Conservation (phyloP, 2,797 vertebrate genomes). For the Pagetopsis macropterus region DNA sequence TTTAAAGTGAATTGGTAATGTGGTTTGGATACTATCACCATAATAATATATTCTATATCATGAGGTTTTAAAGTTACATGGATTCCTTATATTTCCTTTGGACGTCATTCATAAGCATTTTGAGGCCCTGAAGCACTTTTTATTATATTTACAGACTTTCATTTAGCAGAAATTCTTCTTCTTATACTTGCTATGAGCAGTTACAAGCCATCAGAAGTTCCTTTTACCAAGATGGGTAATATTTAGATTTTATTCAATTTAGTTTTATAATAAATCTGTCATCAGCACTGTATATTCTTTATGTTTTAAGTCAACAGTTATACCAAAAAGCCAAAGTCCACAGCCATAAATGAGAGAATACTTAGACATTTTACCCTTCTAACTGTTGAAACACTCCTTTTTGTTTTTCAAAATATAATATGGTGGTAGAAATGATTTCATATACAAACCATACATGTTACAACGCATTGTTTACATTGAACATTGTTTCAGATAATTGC, state of each 20-base stretch:
- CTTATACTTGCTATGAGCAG: background rate
- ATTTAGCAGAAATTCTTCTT: conserved; percentile 16
- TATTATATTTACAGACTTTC: conserved; percentile 25
- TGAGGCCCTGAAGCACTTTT: conserved; percentile 45
- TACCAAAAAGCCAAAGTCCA: conserved; percentile 67
- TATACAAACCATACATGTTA: conserved; percentile 26
- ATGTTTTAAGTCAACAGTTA: conserved; percentile 40
- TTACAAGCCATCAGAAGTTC: conserved; percentile 1
- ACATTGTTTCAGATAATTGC: conserved; percentile 28
- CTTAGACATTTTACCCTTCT: conserved; percentile 7
- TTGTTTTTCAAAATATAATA: conserved; percentile 25
- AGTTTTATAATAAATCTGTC: conserved; percentile 20
- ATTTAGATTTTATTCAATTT: conserved; percentile 15
- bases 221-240: background rate
- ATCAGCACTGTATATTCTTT: conserved; percentile 31
- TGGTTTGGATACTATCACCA: conserved; percentile 12
- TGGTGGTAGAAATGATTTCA: conserved; percentile 11
- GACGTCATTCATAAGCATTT: conserved; percentile 32
- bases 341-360: conserved; percentile 53
- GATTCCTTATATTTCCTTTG: conserved; percentile 14
- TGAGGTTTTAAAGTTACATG: conserved; percentile 10
- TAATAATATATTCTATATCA: conserved; percentile 7
- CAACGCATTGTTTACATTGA: conserved; percentile 49
- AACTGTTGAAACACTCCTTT: conserved; percentile 20
- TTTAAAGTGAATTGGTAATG: conserved; percentile 30